Base-by-base conservation (phyloP, 2,113 vertebrate genomes). In the Chloroceryle aenea region DNA sequence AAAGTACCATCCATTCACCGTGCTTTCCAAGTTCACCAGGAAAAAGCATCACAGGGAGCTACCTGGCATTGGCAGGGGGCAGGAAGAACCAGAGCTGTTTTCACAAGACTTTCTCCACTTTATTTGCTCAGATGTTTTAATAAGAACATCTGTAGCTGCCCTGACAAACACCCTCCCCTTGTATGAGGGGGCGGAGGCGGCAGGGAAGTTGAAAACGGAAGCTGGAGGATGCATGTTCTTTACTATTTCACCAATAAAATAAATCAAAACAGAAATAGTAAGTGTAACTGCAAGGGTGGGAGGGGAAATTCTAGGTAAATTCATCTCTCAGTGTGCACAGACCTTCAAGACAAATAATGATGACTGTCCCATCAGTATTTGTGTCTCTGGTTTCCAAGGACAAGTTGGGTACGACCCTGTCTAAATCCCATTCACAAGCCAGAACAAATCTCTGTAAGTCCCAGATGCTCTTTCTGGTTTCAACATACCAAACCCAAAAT, bases 201-300 rank as follows among this genome's bases (percentile, higher is more conserved):
- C 3, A 63, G 42, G 6, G 34, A 16, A 77, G 40, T 43, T 78
- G 69, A 94, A 95, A 96, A 92, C 2, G 12, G 83, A 96, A 97
- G 79, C 76, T 36, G 79, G 50, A 83, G 89, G 90, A 88, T 80
- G 71, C 36, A 27, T 4, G 4, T 18, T 95, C 69, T 83, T 85
- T 43, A 45, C 74, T 84, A 77, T 34, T 91, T 90, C 64, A 77
- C 79, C 20, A 22, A 0, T 5, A 22, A 3, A 43, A 68, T 61
- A 93, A 88, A 94, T 75, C 61, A 84, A 96, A 96, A 93, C 58
- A 92, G 26, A 96, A 96, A 95, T 90, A 95, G 75, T 61, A 79
- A 90, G n/a, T 13, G 36, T 93, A 85, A 94, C 88, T 56, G 85
- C 62, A 82, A 86, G 56, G 68, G 93, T 91, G 61, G 88, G 68